These are phyloP conservation scores for Brachionus rotundiformis DNA, from an alignment of 1,140 invertebrate genomes.

Conservation along the genomic window DNA sequence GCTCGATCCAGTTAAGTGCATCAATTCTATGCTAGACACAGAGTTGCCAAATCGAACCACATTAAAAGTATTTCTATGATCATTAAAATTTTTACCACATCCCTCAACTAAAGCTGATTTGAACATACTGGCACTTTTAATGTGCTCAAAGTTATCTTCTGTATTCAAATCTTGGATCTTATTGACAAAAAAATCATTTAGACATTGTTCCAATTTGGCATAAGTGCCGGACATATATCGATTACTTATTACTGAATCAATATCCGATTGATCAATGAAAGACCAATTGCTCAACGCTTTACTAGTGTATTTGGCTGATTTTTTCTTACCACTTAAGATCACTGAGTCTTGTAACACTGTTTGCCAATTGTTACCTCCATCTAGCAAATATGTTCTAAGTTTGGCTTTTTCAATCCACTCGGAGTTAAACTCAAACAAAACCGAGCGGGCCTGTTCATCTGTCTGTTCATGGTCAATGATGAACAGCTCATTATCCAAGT, in stretches of 20 bases:
- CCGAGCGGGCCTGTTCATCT: background rate
- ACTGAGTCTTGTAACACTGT: background rate
- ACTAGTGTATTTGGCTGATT: background rate
- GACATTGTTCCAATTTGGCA: slow-evolving; percentile 34
- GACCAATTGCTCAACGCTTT: slow-evolving; percentile 5
- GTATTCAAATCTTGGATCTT: background rate
- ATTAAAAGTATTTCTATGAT: slow-evolving; percentile 26
- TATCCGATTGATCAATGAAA: background rate
- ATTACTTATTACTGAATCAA: background rate
- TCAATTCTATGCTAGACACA: background rate
- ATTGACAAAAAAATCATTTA: background rate
- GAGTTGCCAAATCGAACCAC: slow-evolving; percentile 42
- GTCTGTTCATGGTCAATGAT: background rate
- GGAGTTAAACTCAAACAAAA: slow-evolving; percentile 33
- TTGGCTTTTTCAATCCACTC: background rate
- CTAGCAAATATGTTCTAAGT: background rate
- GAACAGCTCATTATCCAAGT: background rate
- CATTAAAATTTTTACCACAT: slow-evolving; percentile 24
- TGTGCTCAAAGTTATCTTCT: slow-evolving; percentile 26
- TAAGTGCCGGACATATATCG: slow-evolving; percentile 22
- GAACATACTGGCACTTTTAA: slow-evolving; percentile 28
- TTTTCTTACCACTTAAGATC: background rate
- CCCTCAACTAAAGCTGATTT: slow-evolving; percentile 46
- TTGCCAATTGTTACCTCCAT: slow-evolving; percentile 24
- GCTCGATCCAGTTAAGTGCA: slow-evolving; percentile 23